These are phyloP conservation scores for Oxygymnocypris stewartii DNA, from an alignment of 2,113 vertebrate species.

Conservation along the genomic window DNA sequence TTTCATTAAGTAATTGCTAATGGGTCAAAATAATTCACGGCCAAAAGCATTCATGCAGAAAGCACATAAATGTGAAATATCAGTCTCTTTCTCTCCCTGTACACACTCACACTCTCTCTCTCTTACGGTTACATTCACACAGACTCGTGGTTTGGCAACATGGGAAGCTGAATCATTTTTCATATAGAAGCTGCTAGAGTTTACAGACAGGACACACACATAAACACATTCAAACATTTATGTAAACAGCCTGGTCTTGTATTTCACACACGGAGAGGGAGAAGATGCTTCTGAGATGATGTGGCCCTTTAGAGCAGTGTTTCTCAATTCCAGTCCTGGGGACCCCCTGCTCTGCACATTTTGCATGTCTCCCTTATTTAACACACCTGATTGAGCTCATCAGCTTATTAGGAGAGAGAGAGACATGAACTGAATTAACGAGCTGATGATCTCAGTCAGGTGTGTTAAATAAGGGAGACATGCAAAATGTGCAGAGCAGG, in stretches of 20 bases:
- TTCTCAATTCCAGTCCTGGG: too few species aligned
- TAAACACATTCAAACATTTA: neutral
- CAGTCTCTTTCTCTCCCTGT: neutral
- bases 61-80: neutral
- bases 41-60: neutral
- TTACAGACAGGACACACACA: constrained; percentile 7
- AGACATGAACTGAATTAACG: too few species aligned
- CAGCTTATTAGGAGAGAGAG: too few species aligned
- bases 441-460: too few species aligned
- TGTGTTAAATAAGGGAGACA: too few species aligned
- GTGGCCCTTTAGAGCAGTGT: neutral
- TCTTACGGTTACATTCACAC: neutral
- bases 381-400: too few species aligned
- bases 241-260: neutral
- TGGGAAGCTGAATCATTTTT: neutral
- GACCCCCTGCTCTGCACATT: too few species aligned
- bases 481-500: too few species aligned
- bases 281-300: neutral
- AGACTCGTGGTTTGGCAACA: neutral
- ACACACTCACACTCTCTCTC: neutral
- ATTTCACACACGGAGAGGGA: neutral
- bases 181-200: neutral
- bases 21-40: neutral
- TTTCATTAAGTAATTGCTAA: neutral
- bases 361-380: too few species aligned